phyloP scores from a whole-genome alignment of 2,888 invertebrate species.

The Catocala sponsa region DNA sequence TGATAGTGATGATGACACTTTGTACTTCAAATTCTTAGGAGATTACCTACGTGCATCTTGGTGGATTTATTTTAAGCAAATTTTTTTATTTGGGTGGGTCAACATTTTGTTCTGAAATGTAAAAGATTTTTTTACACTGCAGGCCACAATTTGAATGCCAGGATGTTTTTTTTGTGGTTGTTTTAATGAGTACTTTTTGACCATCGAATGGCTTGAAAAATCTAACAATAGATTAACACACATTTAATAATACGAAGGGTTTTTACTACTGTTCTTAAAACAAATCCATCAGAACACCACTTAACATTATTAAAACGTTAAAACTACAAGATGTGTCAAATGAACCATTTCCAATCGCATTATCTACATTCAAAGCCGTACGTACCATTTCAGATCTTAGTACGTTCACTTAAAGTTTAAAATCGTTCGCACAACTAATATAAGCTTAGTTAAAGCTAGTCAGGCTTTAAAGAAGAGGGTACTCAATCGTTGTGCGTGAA shows the following conservation, averaged over 20 bases:
- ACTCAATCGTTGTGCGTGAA: conserved; percentile 39
- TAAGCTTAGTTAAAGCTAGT: conserved; percentile 26
- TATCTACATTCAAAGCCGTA: conserved; percentile 38
- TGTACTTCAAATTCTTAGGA: conserved; percentile 72
- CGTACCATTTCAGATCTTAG: conserved; percentile 29
- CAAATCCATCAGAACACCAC: conserved; percentile 38
- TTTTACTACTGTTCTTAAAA: conserved; percentile 24
- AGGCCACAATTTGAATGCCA: too few species aligned
- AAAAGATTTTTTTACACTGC: not conserved
- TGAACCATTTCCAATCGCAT: conserved; percentile 19
- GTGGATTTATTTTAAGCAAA: conserved; percentile 36
- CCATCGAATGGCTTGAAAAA: too few species aligned
- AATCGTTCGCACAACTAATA: conserved; percentile 36
- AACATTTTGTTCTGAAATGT: conserved; percentile 8
- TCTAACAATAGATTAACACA: too few species aligned
- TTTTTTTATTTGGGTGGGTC: not conserved
- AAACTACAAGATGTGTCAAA: conserved; percentile 38
- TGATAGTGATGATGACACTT: conserved; percentile 59
- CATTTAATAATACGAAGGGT: too few species aligned
- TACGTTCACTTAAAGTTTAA: conserved; percentile 28
- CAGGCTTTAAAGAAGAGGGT: conserved; percentile 35
- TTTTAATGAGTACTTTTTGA: not conserved
- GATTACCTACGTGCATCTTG: conserved; percentile 35
- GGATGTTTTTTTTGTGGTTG: not conserved
- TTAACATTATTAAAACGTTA: conserved; percentile 41